A percentile compares a stretch with the other conserved stretches of the same genome.
Conservation (phyloP, 2,888 invertebrate genomes). For the Rhopalosiphum nymphaeae region DNA sequence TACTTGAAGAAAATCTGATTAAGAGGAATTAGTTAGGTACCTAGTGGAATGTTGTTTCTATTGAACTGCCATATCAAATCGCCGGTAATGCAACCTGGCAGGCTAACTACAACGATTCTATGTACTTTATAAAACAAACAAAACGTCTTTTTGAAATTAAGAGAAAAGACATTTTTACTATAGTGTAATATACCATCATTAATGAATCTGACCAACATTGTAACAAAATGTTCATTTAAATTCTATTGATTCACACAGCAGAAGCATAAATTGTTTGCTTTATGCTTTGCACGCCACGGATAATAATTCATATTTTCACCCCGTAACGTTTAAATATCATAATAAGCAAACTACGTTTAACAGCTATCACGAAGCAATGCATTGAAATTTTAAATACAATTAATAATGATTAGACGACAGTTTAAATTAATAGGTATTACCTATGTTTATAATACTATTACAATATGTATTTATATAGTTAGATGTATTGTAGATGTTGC, state of each 20-base stretch:
- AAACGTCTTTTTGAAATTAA: neutral
- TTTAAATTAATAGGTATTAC: neutral
- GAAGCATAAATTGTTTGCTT: neutral
- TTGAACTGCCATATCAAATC: neutral
- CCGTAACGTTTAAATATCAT: neutral
- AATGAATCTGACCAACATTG: neutral
- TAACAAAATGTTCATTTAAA: neutral
- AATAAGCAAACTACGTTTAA: neutral
- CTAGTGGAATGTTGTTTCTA: neutral
- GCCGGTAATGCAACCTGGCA: no score
- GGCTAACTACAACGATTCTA: neutral
- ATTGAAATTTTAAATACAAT: slow-evolving; percentile 4
- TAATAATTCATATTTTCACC: neutral
- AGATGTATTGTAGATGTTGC: neutral
- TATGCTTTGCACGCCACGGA: neutral
- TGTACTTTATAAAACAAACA: neutral
- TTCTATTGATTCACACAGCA: neutral
- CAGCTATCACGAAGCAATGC: neutral
- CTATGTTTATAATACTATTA: neutral
- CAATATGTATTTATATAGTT: neutral
- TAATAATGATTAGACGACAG: neutral
- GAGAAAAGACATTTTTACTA: neutral
- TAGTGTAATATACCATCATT: neutral
- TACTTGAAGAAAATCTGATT: neutral
- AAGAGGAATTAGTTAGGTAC: neutral